Evolutionary conservation across 2,113 vertebrate genomes (phyloP).

Genomic region (Quiscalus mexicanus): DNA sequence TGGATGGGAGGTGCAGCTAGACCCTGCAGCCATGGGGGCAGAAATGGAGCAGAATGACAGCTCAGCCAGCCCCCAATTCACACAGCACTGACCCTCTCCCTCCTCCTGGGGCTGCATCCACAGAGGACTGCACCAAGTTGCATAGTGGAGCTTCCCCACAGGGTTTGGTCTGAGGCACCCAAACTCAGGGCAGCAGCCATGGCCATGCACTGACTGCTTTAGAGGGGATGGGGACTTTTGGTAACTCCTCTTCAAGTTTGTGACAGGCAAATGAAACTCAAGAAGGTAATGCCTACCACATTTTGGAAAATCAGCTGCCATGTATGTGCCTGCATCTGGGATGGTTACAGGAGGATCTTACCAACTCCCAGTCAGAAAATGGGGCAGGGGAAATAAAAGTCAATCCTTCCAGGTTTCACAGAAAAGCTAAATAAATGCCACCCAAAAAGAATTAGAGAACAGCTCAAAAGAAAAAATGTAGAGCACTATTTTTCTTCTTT

Average conservation of each 20-base stretch:
- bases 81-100: not conserved
- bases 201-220: fast-evolving
- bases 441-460: not conserved
- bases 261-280: not conserved
- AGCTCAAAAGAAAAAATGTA: not conserved
- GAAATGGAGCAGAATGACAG: not conserved
- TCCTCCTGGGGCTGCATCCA: not conserved
- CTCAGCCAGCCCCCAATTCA: not conserved
- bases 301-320: not conserved
- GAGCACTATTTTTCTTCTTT: not conserved
- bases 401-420: not conserved
- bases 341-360: not conserved
- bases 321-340: not conserved
- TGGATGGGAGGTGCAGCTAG: fast-evolving
- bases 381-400: not conserved
- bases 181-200: not conserved
- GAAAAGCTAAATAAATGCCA: not conserved
- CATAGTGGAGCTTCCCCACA: not conserved
- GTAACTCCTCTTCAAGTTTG: not conserved
- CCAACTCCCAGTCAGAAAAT: not conserved
- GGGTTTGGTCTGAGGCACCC: not conserved
- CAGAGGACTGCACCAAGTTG: fast-evolving
- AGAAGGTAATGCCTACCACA: not conserved
- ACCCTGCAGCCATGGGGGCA: not conserved
- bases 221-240: not conserved